phyloP scores from a whole-genome alignment of 1,140 invertebrate genomes.

The Lepidurus packardi region DNA sequence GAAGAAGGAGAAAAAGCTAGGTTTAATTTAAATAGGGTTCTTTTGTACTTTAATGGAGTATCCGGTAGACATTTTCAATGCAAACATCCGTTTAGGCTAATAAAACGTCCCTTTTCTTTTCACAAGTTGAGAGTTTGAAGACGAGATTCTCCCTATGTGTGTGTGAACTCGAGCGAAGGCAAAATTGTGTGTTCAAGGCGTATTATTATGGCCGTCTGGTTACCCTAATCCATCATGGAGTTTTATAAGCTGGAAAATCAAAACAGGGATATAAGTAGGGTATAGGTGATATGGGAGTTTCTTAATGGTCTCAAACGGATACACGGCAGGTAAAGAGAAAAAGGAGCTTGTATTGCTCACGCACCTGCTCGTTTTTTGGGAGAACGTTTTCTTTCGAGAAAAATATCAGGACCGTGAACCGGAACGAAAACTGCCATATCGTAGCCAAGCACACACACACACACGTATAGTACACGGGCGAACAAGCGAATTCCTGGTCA shows the following conservation, averaged over 20 bases:
- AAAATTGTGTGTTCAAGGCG: slow-evolving; percentile 11
- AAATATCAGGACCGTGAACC: not conserved
- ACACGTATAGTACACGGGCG: not conserved
- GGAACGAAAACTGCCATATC: slow-evolving; percentile 3
- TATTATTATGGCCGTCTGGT: slow-evolving; percentile 17
- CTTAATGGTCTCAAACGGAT: not conserved
- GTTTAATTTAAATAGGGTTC: too few species aligned
- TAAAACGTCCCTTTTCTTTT: too few species aligned
- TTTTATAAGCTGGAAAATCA: slow-evolving; percentile 16
- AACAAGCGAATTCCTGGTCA: not conserved
- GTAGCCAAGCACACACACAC: not conserved
- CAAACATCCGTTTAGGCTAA: too few species aligned
- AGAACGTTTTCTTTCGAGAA: not conserved
- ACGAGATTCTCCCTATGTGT: not conserved
- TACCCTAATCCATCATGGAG: slow-evolving; percentile 10
- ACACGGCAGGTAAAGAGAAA: slow-evolving; percentile 12
- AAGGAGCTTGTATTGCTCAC: slow-evolving; percentile 7
- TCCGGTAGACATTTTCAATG: too few species aligned
- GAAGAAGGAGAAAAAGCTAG: too few species aligned
- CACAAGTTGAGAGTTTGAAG: too few species aligned
- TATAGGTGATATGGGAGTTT: not conserved
- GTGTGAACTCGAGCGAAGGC: not conserved
- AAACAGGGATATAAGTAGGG: not conserved
- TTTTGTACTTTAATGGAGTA: too few species aligned
- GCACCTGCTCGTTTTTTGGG: not conserved